Conservation (phyloP, 2,888 invertebrate genomes). For the Adelognathus sp. region DNA sequence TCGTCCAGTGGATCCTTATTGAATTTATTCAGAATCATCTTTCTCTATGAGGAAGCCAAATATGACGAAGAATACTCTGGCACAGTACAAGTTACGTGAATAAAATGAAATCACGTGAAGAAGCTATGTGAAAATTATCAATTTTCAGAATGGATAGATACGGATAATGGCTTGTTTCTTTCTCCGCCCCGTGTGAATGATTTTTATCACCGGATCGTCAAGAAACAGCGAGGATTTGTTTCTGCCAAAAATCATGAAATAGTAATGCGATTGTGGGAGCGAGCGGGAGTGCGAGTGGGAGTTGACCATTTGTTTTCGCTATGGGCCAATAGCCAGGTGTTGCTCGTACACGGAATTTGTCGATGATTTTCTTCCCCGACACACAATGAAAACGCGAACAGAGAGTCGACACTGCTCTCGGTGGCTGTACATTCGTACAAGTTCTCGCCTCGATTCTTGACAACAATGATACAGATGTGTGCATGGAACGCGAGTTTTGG, state of each 20-base stretch:
- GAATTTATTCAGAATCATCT: no score
- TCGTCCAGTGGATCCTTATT: no score
- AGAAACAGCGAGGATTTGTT: not conserved
- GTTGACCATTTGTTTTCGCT: not conserved
- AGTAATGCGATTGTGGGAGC: slow-evolving; percentile 9
- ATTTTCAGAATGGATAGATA: no score
- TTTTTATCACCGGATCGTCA: not conserved
- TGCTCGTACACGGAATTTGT: slow-evolving; percentile 21
- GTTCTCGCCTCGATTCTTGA: slow-evolving; percentile 30
- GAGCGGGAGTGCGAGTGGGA: no score
- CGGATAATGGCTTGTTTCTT: not conserved
- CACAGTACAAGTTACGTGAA: no score
- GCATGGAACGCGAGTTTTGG: slow-evolving; percentile 19
- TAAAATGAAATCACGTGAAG: no score
- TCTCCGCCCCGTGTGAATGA: not conserved
- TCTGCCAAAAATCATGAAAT: not conserved
- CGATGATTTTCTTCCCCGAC: slow-evolving; percentile 1
- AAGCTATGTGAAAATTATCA: no score
- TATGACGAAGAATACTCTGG: no score
- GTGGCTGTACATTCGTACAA: slow-evolving; percentile 16
- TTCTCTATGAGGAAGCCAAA: no score
- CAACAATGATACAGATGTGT: slow-evolving; percentile 62
- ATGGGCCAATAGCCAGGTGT: slow-evolving; percentile 44
- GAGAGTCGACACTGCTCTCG: not conserved
- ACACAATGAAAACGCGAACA: not conserved